phyloP scores from a whole-genome alignment of 2,797 vertebrate species.

The Epinephelus awoara region DNA sequence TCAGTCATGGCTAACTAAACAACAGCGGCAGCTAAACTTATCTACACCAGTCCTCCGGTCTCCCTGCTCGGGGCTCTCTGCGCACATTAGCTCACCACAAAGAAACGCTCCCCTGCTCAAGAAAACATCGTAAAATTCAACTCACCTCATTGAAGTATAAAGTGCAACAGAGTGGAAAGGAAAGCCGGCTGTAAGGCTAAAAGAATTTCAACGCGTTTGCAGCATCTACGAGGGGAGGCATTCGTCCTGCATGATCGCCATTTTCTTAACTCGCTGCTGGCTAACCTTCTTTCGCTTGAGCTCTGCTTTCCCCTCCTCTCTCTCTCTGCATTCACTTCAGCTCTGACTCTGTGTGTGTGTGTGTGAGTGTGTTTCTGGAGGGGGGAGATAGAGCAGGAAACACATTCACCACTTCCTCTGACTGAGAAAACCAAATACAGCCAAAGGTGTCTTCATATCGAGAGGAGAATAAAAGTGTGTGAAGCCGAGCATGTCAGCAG shows the following conservation, averaged over 20 bases:
- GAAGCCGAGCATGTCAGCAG: neutral
- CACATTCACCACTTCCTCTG: constrained; percentile 82
- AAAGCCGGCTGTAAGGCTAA: constrained; percentile 86
- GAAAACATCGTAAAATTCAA: constrained; percentile 6
- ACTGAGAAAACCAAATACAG: constrained; percentile 55
- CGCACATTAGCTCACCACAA: constrained; percentile 36
- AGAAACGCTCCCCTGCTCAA: neutral
- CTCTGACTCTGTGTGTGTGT: constrained; percentile 4
- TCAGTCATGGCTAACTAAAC: constrained; percentile 65
- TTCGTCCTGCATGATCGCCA: constrained; percentile 93
- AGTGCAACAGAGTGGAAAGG: constrained; percentile 89
- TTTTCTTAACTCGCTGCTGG: constrained; percentile 90
- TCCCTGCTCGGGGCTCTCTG: constrained; percentile 21
- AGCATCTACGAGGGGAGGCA: constrained; percentile 91
- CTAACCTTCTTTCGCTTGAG: constrained; percentile 70
- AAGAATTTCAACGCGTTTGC: constrained; percentile 88
- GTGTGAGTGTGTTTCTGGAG: constrained; percentile 27
- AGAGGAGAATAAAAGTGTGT: neutral
- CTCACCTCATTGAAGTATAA: constrained; percentile 88
- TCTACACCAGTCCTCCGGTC: constrained; percentile 53
- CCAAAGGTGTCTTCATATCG: constrained; percentile 1
- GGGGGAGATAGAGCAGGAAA: constrained; percentile 69
- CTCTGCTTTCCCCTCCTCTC: constrained; percentile 71
- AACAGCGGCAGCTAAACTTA: constrained; percentile 71
- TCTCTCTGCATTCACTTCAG: constrained; percentile 53